Evolutionary conservation across 2,797 vertebrate species (phyloP).

Genomic region (Salarias fasciatus): DNA sequence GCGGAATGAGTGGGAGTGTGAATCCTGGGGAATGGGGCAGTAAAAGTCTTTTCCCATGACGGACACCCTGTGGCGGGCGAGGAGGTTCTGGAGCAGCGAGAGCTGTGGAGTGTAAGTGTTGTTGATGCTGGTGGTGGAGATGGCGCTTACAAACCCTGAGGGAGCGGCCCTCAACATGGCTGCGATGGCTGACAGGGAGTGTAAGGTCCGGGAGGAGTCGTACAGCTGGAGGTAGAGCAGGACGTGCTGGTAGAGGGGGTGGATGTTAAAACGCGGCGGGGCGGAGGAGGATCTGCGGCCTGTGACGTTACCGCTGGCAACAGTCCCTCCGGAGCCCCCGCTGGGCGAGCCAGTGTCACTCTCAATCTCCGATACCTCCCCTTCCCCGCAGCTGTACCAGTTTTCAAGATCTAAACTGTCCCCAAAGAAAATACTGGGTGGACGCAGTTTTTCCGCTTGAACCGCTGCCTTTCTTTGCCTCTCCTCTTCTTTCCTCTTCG

Average conservation of each 20-base stretch:
- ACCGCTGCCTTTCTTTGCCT: constrained; percentile 85
- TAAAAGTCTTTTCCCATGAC: constrained; percentile 99
- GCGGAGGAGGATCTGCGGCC: constrained; percentile 61
- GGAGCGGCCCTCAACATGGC: constrained; percentile 94
- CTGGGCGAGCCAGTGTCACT: constrained; percentile 94
- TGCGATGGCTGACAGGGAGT: constrained; percentile 93
- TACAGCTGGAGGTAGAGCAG: constrained; percentile 97
- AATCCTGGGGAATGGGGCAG: constrained; percentile 95
- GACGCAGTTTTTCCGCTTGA: constrained; percentile 88
- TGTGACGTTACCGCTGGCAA: constrained; percentile 28
- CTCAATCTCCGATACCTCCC: constrained; percentile 98
- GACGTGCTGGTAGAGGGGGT: constrained; percentile 96
- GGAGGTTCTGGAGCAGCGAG: constrained; percentile 94
- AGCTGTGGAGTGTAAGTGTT: constrained; percentile 97
- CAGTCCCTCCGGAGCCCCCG: constrained; percentile 59
- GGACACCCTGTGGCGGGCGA: constrained; percentile 94
- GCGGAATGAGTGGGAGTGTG: constrained; percentile 93
- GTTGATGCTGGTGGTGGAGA: constrained; percentile 98
- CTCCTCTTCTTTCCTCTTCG: constrained; percentile 89
- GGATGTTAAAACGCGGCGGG: constrained; percentile 91
- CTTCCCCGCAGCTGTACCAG: constrained; percentile 99
- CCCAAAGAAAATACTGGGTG: constrained; percentile 94
- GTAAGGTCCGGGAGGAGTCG: constrained; percentile 95
- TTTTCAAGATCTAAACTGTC: constrained; percentile 98
- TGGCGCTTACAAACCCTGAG: constrained; percentile 94